phyloP scores from a whole-genome alignment of 2,797 vertebrate genomes.

The Crypturellus tataupa region DNA sequence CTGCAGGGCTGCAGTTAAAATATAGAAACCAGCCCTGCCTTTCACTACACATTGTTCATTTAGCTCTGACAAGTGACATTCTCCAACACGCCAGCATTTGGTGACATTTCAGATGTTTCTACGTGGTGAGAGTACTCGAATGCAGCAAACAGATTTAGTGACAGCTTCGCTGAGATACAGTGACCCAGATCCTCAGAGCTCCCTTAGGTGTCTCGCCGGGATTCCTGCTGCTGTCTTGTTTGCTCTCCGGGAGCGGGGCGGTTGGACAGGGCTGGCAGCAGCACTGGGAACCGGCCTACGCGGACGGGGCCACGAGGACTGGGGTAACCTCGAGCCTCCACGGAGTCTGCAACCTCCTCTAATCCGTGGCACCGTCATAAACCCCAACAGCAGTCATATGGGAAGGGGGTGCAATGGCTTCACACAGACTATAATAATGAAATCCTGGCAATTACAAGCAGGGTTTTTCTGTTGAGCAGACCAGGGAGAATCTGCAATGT shows the following conservation, averaged over 20 bases:
- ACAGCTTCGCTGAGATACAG: neutral
- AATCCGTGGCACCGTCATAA: neutral
- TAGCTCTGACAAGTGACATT: slow-evolving; percentile 44
- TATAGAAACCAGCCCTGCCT: neutral
- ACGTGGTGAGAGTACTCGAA: neutral
- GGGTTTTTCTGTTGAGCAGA: neutral
- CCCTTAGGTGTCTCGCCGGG: neutral
- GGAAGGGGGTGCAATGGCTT: neutral
- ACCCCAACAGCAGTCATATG: rapidly evolving
- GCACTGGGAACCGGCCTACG: neutral
- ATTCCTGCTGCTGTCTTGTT: slow-evolving; percentile 18
- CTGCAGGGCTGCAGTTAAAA: neutral
- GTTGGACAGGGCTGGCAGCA: neutral
- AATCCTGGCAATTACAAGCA: neutral
- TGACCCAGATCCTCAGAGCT: slow-evolving; percentile 41
- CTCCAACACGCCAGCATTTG: neutral
- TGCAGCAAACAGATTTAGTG: slow-evolving; percentile 28
- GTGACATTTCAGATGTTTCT: neutral
- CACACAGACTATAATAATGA: rapidly evolving
- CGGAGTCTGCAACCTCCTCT: rapidly evolving
- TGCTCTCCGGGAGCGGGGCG: neutral
- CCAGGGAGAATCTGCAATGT: neutral
- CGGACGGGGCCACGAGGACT: neutral
- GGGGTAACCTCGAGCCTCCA: neutral
- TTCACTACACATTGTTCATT: neutral